Evolutionary conservation across 2,888 invertebrate species (phyloP), one percentile per base, ranked within the genome.

Genomic region (Dynastes tityus): DNA sequence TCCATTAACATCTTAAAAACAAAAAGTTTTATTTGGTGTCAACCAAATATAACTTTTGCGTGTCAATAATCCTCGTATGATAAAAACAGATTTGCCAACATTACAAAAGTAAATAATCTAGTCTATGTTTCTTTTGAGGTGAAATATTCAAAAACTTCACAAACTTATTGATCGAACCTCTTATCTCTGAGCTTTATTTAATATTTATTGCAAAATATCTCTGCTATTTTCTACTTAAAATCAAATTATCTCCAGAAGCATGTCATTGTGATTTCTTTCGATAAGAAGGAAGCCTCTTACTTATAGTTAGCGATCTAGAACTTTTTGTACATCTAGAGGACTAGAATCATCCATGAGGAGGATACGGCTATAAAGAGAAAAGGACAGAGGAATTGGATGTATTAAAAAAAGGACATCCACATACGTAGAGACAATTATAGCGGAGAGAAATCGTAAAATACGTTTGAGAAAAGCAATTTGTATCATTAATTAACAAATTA

Each of bases 401-500:
- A 53, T 53, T 49, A 37, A 67, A 53, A 65, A 67, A 49, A 16
- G 68, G 22, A 68, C 68, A 49, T 68, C 68, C 45, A 4, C 29
- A 45, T 68, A 68, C 16, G n/a, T 45, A 49, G 49, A 68, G 73
- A 73, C 73, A 73, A 73, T 73, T 73, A 58, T 45, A 61, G 73
- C 73, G 61, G 73, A 40, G 80, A 77, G 80, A 81, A 80, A 80
- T 80, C 80, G 80, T 81, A 81, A 81, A 81, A 80, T 78, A 81
- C 78, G 73, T 87, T 87, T 86, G 84, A 86, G 87, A 88, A 87
- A 88, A 87, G 87, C 87, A 89, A 89, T 89, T 89, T 89, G 89
- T 89, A 88, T 87, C 88, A 89, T 89, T 89, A 89, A 89, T 89
- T 89, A 89, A 89, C 87, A 88, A 89, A 89, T 89, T 89, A 88